A percentile compares a stretch with the other conserved stretches of the same genome.
Conservation (phyloP, 2,888 invertebrate genomes). For the Cacoxenus indagator region DNA sequence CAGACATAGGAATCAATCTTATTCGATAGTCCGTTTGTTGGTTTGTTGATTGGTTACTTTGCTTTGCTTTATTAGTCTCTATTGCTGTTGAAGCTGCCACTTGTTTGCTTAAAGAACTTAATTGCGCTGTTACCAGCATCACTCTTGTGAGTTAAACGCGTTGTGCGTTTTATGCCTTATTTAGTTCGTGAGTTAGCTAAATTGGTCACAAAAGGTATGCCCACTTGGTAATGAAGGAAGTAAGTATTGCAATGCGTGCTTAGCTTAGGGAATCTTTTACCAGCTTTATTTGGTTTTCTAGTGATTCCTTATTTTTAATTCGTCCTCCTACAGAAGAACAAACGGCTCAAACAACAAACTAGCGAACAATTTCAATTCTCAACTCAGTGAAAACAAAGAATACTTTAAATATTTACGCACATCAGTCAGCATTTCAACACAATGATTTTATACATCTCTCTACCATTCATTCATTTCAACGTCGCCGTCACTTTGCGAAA, state of each 20-base stretch:
- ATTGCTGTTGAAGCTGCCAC: background rate
- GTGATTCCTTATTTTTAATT: too few relatives aligned
- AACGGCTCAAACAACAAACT: background rate
- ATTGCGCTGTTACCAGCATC: conserved; percentile 5
- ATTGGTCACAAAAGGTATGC: background rate
- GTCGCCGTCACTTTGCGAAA: too few relatives aligned
- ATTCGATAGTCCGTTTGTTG: conserved; percentile 30
- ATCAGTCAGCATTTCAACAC: background rate
- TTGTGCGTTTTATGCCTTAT: background rate
- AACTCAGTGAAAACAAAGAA: too few relatives aligned
- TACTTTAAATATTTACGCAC: background rate
- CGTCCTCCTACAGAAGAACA: too few relatives aligned
- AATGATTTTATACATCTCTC: background rate
- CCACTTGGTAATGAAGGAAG: background rate
- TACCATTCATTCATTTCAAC: background rate
- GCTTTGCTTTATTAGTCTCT: conserved; percentile 13
- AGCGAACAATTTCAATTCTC: background rate
- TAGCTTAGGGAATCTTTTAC: too few relatives aligned
- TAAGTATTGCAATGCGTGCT: background rate
- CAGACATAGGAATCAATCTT: conserved; percentile 43
- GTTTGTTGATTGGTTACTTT: conserved; percentile 1
- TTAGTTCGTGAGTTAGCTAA: conserved; percentile 10
- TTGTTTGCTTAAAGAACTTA: conserved; percentile 8
- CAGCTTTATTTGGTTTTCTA: background rate
- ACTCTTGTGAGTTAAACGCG: conserved; percentile 1